Conservation (phyloP, 1,140 invertebrate species). For the Conus ventricosus region DNA sequence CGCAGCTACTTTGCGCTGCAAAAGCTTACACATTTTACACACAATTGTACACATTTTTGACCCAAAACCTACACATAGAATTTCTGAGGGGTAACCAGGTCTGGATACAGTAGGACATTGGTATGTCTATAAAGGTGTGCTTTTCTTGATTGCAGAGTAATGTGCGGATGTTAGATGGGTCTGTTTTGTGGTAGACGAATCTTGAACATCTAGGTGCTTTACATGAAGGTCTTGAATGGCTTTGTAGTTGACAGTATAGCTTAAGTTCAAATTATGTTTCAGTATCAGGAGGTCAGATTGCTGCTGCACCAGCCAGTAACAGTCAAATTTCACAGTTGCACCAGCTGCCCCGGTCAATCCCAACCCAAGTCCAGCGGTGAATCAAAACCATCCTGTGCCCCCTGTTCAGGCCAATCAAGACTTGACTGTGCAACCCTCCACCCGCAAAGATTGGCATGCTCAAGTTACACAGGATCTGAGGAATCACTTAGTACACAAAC, state of each 20-base stretch:
- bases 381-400: not conserved
- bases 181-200: not conserved
- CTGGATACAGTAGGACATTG: no score
- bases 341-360: not conserved
- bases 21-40: no score
- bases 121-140: no score
- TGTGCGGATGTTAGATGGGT: no score
- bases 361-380: slow-evolving; percentile 14
- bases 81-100: no score
- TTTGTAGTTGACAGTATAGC: not conserved
- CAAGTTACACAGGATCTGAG: slow-evolving; percentile 96
- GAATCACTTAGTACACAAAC: slow-evolving; percentile 98
- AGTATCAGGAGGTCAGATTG: slow-evolving; percentile 18
- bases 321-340: slow-evolving; percentile 14
- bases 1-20: no score
- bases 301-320: not conserved
- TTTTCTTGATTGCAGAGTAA: no score
- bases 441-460: slow-evolving; percentile 96
- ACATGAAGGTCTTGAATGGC: no score
- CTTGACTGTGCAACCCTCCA: slow-evolving; percentile 44
- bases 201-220: not conserved
- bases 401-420: slow-evolving; percentile 34
- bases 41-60: no score
- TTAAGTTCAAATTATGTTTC: not conserved
- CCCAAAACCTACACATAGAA: no score